Percentiles rank a stretch among this genome's conserved stretches.
Evolutionary conservation across 1,140 invertebrate genomes (phyloP).

Genomic region (Dermatophagoides farinae): DNA sequence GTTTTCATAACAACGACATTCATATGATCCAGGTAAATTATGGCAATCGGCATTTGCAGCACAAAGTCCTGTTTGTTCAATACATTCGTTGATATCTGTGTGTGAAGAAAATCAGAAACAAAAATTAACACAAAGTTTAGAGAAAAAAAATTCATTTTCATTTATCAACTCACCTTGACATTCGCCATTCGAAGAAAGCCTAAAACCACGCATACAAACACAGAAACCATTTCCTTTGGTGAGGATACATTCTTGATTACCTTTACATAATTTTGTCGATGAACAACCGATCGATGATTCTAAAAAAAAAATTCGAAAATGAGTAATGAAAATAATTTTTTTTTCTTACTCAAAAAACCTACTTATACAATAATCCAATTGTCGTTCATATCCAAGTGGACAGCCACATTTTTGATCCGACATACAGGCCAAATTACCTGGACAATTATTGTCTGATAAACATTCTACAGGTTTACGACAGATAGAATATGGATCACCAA

Average conservation of each 20-base stretch:
- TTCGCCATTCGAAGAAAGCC: slow-evolving; percentile 30
- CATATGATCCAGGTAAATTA: slow-evolving; percentile 35
- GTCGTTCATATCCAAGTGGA: slow-evolving; percentile 17
- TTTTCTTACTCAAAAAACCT: slow-evolving; percentile 12
- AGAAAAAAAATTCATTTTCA: neutral
- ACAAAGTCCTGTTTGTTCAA: slow-evolving; percentile 13
- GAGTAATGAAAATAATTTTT: neutral
- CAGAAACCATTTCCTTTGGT: slow-evolving; percentile 36
- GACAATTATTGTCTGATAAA: slow-evolving; percentile 19
- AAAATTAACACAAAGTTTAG: neutral
- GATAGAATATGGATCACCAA: neutral
- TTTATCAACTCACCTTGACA: slow-evolving; percentile 17
- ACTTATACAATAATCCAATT: slow-evolving; percentile 22
- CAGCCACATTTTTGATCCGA: slow-evolving; percentile 21
- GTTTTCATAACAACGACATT: slow-evolving; percentile 49
- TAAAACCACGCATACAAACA: slow-evolving; percentile 52
- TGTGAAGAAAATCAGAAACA: neutral
- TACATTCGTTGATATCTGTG: slow-evolving; percentile 3
- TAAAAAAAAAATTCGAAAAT: neutral
- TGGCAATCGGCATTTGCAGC: slow-evolving; percentile 46
- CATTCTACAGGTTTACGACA: slow-evolving; percentile 16
- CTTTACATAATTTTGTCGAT: slow-evolving; percentile 19
- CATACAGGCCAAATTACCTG: slow-evolving; percentile 21
- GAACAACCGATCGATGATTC: slow-evolving; percentile 30
- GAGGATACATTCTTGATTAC: slow-evolving; percentile 21